Percentiles rank a stretch among this genome's conserved stretches.
These are phyloP conservation scores for Trypoxylus dichotomus DNA, from an alignment of 1,140 invertebrate species.

Conservation along the genomic window DNA sequence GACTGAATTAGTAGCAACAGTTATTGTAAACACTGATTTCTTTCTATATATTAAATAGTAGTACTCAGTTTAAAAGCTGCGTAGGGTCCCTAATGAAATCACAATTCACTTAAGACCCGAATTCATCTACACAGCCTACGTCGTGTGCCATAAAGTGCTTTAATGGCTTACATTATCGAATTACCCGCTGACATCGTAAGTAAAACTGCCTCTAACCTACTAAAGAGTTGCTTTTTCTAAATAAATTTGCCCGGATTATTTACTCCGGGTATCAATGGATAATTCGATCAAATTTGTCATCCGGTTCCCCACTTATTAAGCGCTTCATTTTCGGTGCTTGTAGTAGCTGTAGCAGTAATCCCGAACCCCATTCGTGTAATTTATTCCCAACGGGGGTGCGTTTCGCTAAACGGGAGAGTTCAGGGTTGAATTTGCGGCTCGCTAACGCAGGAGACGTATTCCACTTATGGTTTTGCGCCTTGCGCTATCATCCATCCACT, in stretches of 20 bases:
- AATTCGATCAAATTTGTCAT: conserved; percentile 51
- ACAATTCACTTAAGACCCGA: not conserved
- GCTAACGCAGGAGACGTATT: not conserved
- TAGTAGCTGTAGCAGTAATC: conserved; percentile 35
- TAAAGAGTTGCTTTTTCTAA: conserved; percentile 25
- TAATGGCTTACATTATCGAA: conserved; percentile 21
- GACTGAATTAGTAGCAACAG: no score
- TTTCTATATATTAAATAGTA: no score
- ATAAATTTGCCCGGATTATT: conserved; percentile 41
- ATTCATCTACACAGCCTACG: not conserved
- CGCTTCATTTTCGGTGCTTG: conserved; percentile 46
- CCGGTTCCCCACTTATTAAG: conserved; percentile 43
- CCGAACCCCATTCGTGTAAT: conserved; percentile 38
- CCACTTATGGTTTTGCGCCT: conserved; percentile 16
- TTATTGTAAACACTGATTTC: no score
- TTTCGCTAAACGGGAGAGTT: not conserved
- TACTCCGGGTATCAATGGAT: conserved; percentile 42
- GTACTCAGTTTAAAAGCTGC: no score
- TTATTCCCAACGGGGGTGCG: conserved; percentile 35
- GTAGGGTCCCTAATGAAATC: not conserved
- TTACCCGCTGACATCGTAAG: conserved; percentile 27
- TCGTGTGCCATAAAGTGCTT: not conserved
- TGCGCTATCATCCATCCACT: not conserved
- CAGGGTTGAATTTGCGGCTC: not conserved
- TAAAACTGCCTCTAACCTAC: not conserved